A percentile compares a stretch with the other conserved stretches of the same genome.
Evolutionary conservation across 2,888 invertebrate genomes (phyloP).

Genomic region (Lacanobia oleracea): DNA sequence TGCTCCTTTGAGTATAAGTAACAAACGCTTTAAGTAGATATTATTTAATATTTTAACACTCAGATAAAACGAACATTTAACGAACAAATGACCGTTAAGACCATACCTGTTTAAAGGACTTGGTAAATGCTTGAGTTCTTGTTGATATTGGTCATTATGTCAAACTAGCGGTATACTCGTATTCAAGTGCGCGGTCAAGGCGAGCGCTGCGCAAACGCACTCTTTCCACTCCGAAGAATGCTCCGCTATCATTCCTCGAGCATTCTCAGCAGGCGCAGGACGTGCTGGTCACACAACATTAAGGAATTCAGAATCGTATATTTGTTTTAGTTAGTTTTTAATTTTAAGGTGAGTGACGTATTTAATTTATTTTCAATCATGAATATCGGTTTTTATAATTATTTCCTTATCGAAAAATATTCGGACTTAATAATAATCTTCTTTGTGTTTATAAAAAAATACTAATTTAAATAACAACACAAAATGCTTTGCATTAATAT

Average conservation of each 20-base stretch:
- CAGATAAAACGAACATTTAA: not conserved
- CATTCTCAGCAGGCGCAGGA: slow-evolving; percentile 68
- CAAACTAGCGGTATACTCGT: slow-evolving; percentile 86
- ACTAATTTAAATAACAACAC: not conserved
- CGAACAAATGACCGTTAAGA: not conserved
- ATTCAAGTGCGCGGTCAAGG: slow-evolving; percentile 84
- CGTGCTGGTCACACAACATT: slow-evolving; percentile 56
- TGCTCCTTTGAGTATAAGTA: slow-evolving; percentile 2
- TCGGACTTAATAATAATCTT: not conserved
- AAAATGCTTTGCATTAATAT: not conserved
- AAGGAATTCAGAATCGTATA: slow-evolving; percentile 9
- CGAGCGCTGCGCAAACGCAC: slow-evolving; percentile 64
- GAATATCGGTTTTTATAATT: slow-evolving; percentile 3
- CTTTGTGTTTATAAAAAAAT: not conserved
- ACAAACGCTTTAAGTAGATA: not conserved
- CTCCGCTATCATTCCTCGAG: slow-evolving; percentile 74
- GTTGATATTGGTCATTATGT: slow-evolving; percentile 81
- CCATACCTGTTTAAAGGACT: slow-evolving; percentile 35
- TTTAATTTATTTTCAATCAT: slow-evolving; percentile 2
- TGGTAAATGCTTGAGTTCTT: slow-evolving; percentile 52
- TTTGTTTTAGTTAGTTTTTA: slow-evolving; percentile 16
- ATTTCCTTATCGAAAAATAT: slow-evolving; percentile 5
- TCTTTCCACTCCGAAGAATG: slow-evolving; percentile 59
- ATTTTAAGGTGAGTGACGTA: slow-evolving; percentile 45
- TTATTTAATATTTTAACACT: not conserved